Conservation (phyloP, 2,888 invertebrate genomes). For the Branchipolynoe longqiensis region DNA sequence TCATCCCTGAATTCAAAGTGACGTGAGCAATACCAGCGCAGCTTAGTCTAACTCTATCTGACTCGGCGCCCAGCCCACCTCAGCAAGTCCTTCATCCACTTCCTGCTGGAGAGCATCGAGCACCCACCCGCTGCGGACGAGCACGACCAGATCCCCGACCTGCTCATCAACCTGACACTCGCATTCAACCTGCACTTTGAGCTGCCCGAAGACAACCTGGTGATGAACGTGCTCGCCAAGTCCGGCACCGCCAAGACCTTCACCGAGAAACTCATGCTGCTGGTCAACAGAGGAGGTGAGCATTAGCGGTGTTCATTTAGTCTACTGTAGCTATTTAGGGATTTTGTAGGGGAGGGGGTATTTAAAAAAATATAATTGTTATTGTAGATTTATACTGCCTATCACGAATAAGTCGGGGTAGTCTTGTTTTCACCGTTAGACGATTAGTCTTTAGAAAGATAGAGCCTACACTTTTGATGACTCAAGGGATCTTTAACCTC, state of each 20-base stretch:
- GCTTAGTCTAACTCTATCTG: background rate
- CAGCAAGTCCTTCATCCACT: slow-evolving; percentile 90
- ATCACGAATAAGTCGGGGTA: no score
- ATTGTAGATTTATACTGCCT: no score
- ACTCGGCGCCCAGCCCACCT: slow-evolving; percentile 87
- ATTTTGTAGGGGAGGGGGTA: no score
- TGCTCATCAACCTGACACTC: slow-evolving; percentile 91
- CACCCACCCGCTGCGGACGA: slow-evolving; percentile 90
- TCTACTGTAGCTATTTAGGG: no score
- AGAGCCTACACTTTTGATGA: no score
- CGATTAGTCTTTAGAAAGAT: no score
- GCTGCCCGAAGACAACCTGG: slow-evolving; percentile 77
- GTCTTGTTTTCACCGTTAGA: no score
- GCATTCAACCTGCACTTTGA: slow-evolving; percentile 94
- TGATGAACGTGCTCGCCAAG: slow-evolving; percentile 79
- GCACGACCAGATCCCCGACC: slow-evolving; percentile 92
- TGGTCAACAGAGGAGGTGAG: slow-evolving; percentile 92
- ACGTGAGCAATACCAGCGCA: no score
- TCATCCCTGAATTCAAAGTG: no score
- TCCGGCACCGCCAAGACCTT: slow-evolving; percentile 89
- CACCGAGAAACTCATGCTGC: slow-evolving; percentile 92
- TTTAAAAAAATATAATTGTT: no score
- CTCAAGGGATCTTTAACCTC: no score
- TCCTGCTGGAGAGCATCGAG: slow-evolving; percentile 91
- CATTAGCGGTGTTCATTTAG: background rate